phyloP scores from a whole-genome alignment of 2,888 invertebrate genomes.

The Thysanoteuthis rhombus region DNA sequence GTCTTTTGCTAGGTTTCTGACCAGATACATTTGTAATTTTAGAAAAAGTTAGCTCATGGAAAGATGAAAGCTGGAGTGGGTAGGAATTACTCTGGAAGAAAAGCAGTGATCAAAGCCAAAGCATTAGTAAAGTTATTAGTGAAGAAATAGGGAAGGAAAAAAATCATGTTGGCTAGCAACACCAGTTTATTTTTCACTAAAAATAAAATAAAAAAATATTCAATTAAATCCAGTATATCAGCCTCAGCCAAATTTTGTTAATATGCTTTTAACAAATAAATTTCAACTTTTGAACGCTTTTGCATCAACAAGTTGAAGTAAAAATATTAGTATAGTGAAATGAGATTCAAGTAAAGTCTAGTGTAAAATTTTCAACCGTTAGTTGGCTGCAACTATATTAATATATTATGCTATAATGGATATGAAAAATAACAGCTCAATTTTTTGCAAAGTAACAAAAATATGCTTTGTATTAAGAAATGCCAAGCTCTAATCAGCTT shows the following conservation, averaged over 20 bases:
- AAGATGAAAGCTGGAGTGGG: neutral
- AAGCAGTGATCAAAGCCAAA: slow-evolving; percentile 15
- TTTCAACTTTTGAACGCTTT: neutral
- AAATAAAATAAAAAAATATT: slow-evolving; percentile 29
- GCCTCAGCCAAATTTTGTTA: slow-evolving; percentile 17
- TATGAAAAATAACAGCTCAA: slow-evolving; percentile 27
- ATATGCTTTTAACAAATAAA: neutral
- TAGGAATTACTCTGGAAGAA: neutral
- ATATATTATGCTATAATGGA: slow-evolving; percentile 23
- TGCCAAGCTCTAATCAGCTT: slow-evolving; percentile 27
- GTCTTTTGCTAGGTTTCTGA: neutral
- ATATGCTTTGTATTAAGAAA: slow-evolving; percentile 28
- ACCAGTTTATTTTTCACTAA: slow-evolving; percentile 33
- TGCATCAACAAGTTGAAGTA: neutral
- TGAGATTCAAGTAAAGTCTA: slow-evolving; percentile 28
- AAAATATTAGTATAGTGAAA: slow-evolving; percentile 20
- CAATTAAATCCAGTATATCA: slow-evolving; percentile 13
- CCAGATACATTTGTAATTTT: neutral
- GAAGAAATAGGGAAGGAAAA: slow-evolving; percentile 17
- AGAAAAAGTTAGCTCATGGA: neutral
- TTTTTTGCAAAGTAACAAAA: slow-evolving; percentile 23
- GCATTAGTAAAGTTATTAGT: slow-evolving; percentile 26
- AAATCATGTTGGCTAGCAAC: slow-evolving; percentile 31
- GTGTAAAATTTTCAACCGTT: slow-evolving; percentile 1
- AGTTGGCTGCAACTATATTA: slow-evolving; percentile 28